Percentiles rank a stretch among this genome's conserved stretches.
phyloP scores from a whole-genome alignment of 2,113 vertebrate genomes.

The Cyprinodon tularosa region DNA sequence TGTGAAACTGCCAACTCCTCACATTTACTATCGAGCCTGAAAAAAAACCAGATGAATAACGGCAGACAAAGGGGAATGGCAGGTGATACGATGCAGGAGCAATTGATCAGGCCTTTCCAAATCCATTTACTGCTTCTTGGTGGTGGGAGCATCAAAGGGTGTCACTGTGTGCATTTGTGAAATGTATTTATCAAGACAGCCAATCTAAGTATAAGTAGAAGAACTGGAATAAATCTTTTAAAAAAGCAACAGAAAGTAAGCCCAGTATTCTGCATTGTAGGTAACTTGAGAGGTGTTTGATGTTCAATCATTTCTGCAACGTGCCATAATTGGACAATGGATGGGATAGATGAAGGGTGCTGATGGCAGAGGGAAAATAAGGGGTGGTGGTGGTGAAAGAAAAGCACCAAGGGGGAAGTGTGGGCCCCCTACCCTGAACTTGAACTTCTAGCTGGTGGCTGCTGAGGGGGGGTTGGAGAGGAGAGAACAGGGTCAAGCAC shows the following conservation, averaged over 20 bases:
- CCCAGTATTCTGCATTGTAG: conserved; percentile 17
- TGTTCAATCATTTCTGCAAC: conserved; percentile 37
- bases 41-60: conserved; percentile 53
- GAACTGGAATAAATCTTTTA: conserved; percentile 13
- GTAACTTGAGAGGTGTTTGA: conserved; percentile 18
- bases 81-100: conserved; percentile 57
- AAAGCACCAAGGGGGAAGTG: conserved; percentile 30
- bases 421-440: conserved; percentile 72
- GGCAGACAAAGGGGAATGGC: conserved; percentile 55
- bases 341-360: conserved; percentile 5
- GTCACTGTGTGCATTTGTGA: conserved; percentile 31
- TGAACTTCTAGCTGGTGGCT: conserved; percentile 72
- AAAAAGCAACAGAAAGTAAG: conserved; percentile 11
- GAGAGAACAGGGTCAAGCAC: conserved; percentile 54
- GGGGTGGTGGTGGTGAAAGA: conserved; percentile 7
- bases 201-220: conserved; percentile 9
- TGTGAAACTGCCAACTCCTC: conserved; percentile 63
- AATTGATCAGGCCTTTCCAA: conserved; percentile 59
- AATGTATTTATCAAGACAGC: conserved; percentile 31
- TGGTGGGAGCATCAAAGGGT: conserved; percentile 53
- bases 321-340: conserved; percentile 8
- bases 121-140: conserved; percentile 65
- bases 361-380: conserved; percentile 21
- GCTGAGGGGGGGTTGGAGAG: conserved; percentile 49
- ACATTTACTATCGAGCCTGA: conserved; percentile 40